A percentile compares a stretch with the other conserved stretches of the same genome.
phyloP scores from a whole-genome alignment of 2,888 invertebrate genomes.

The Pseudococcus viburni region DNA sequence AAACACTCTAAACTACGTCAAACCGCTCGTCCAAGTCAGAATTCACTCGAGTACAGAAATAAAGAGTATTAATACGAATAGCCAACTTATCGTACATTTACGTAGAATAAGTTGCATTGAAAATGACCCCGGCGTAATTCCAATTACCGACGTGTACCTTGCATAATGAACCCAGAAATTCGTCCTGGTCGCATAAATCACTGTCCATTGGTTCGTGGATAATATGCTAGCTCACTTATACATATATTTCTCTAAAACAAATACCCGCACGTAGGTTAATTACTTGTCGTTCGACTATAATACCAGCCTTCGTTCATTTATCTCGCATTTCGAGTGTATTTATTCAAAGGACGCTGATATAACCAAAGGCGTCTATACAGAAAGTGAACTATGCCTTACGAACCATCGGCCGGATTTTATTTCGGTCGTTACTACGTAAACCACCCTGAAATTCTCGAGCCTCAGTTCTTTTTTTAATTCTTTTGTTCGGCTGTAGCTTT shows the following conservation, averaged over 20 bases:
- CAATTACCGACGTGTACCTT: background rate
- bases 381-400: background rate
- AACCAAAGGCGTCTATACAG: background rate
- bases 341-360: background rate
- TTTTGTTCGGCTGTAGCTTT: background rate
- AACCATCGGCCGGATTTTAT: background rate
- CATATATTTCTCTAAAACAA: background rate
- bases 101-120: constrained; percentile 10
- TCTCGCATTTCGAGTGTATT: background rate
- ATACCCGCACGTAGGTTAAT: constrained; percentile 8
- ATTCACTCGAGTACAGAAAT: background rate
- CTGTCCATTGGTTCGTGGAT: background rate
- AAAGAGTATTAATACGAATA: background rate
- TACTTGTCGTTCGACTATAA: background rate
- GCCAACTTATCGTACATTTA: background rate
- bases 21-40: too few relatives aligned
- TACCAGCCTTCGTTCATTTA: background rate
- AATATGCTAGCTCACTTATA: background rate
- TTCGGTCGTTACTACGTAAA: background rate
- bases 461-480: background rate
- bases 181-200: background rate
- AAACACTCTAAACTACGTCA: background rate
- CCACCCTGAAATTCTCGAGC: background rate
- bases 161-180: background rate
- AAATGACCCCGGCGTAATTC: constrained; percentile 8